Base-by-base conservation (phyloP, 2,113 vertebrate species). In the Ageneiosus marmoratus region DNA sequence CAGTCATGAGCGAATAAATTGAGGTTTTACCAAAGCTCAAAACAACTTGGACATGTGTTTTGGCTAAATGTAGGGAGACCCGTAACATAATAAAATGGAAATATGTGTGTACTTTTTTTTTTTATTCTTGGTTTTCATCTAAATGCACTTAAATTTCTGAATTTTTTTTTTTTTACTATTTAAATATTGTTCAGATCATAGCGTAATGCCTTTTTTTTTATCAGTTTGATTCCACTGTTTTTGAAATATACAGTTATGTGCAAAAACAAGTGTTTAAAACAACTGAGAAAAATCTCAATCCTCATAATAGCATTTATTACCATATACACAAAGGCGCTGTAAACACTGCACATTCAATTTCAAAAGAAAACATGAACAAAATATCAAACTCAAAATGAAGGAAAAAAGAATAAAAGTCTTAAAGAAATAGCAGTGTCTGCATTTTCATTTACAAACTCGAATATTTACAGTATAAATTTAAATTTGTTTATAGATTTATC, bases 221-320 rank as follows among this genome's bases (percentile, higher is more conserved):
- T 74, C 62, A 53, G 69, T 46, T 51, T 81, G 53, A 37, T 3
- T n/a, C 46, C 46, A 10, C 44, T 56, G 32, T 27, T 63, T 90
- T 79, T 83, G 60, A 70, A 67, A 72, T 81, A 32, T 86, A 56
- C 89, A 85, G 75, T n/a, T n/a, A n/a, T n/a, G n/a, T n/a, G n/a
- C n/a, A n/a, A n/a, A n/a, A n/a, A n/a, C n/a, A n/a, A n/a, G n/a
- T n/a, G n/a, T n/a, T n/a, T n/a, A n/a, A n/a, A n/a, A n/a, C n/a
- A n/a, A n/a, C n/a, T n/a, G n/a, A n/a, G n/a, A n/a, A n/a, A n/a
- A n/a, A n/a, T n/a, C n/a, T n/a, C n/a, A n/a, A n/a, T n/a, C n/a
- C n/a, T n/a, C n/a, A n/a, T n/a, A n/a, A n/a, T n/a, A n/a, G n/a
- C n/a, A n/a, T n/a, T n/a, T n/a, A n/a, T n/a, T n/a, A n/a, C n/a